phyloP scores from a whole-genome alignment of 2,113 vertebrate species.

The Caranx ignobilis region DNA sequence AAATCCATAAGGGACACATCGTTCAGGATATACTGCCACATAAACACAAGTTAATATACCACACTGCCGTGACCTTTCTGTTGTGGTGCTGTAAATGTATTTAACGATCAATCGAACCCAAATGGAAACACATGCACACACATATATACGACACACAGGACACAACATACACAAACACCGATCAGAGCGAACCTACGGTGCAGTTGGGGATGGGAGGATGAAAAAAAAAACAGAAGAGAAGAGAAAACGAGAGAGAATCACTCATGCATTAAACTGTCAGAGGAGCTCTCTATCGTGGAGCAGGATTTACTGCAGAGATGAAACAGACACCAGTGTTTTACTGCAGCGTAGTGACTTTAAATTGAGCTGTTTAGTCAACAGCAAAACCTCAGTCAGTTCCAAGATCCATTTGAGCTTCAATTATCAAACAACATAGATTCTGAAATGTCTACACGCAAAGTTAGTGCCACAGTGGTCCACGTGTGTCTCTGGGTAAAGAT shows the following conservation, averaged over 20 bases:
- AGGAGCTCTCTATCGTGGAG: slow-evolving; percentile 19
- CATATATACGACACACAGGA: slow-evolving; percentile 1
- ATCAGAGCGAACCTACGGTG: slow-evolving; percentile 6
- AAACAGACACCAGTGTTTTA: slow-evolving; percentile 13
- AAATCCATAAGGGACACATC: slow-evolving; percentile 21
- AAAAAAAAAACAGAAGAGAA: slow-evolving; percentile 9
- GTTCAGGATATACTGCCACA: slow-evolving; percentile 4
- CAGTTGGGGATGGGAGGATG: slow-evolving; percentile 24
- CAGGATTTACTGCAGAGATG: slow-evolving; percentile 18
- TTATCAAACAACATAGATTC: background rate
- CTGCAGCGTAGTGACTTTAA: slow-evolving; percentile 28
- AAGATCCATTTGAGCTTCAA: background rate
- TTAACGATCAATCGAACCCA: slow-evolving; percentile 60
- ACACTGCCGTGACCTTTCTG: slow-evolving; percentile 61
- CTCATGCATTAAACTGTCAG: slow-evolving; percentile 45
- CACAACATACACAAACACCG: slow-evolving; percentile 1
- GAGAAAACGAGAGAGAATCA: slow-evolving; percentile 25
- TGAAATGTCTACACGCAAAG: background rate
- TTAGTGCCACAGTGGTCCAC: background rate
- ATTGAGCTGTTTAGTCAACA: slow-evolving; percentile 27
- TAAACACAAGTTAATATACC: slow-evolving; percentile 45
- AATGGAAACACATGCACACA: slow-evolving; percentile 46
- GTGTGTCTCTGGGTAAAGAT: background rate
- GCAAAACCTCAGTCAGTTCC: background rate
- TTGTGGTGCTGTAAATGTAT: slow-evolving; percentile 47